Percentiles rank a stretch among this genome's conserved stretches.
Evolutionary conservation across 2,888 invertebrate species (phyloP).

Genomic region (Cantharis rufa): DNA sequence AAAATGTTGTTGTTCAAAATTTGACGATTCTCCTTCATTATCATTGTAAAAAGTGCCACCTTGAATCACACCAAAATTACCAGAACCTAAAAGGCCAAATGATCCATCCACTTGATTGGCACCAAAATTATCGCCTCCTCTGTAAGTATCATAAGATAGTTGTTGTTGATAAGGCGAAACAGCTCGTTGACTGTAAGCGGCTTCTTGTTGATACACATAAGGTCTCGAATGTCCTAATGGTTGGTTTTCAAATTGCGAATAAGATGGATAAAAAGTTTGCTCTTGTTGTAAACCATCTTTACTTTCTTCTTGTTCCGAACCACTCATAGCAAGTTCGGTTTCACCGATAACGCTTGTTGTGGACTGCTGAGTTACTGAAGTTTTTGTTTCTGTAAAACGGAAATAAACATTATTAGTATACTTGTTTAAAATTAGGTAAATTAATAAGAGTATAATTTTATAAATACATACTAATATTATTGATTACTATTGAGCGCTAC

Average conservation of each 20-base stretch:
- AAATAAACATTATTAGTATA: background rate
- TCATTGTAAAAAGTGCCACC: constrained; percentile 85
- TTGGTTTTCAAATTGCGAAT: constrained; percentile 59
- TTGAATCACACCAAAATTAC: constrained; percentile 83
- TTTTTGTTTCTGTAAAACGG: background rate
- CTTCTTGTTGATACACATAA: constrained; percentile 64
- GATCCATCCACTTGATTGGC: constrained; percentile 39
- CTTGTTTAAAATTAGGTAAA: background rate
- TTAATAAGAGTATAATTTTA: too few relatives aligned
- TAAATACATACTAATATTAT: too few relatives aligned
- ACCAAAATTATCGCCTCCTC: constrained; percentile 35
- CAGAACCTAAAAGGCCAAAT: constrained; percentile 74
- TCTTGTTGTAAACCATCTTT: constrained; percentile 49
- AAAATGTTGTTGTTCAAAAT: constrained; percentile 54
- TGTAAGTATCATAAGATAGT: constrained; percentile 44
- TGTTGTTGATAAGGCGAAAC: constrained; percentile 45
- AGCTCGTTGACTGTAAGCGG: constrained; percentile 64
- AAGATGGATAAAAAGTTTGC: constrained; percentile 80
- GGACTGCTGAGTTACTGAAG: background rate
- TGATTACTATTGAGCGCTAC: too few relatives aligned
- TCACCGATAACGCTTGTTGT: background rate
- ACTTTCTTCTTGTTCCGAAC: constrained; percentile 46
- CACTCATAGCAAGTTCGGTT: background rate
- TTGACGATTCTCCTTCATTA: constrained; percentile 68
- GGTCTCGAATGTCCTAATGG: constrained; percentile 66